These are phyloP conservation scores for Oncopeltus fasciatus DNA, from an alignment of 1,140 invertebrate genomes.

Conservation along the genomic window DNA sequence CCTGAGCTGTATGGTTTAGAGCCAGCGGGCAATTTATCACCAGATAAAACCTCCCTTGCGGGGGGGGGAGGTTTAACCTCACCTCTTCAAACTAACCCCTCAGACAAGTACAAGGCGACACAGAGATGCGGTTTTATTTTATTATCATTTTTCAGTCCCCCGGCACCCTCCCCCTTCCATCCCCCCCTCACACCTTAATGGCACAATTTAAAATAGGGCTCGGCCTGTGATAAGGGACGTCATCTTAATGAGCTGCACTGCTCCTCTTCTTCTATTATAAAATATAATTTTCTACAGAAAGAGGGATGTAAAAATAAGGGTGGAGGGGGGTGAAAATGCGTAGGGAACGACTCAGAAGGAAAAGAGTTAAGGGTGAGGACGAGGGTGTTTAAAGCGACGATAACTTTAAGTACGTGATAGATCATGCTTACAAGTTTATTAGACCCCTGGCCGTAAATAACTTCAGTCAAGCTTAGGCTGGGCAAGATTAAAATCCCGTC, in stretches of 20 bases:
- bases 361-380: neutral
- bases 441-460: neutral
- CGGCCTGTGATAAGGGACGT: neutral
- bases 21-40: neutral
- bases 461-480: neutral
- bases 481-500: neutral
- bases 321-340: too few species aligned
- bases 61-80: neutral
- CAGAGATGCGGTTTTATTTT: neutral
- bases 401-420: conserved; percentile 8
- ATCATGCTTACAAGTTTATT: conserved; percentile 9
- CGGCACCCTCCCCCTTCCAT: neutral
- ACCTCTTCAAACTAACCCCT: neutral
- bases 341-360: neutral
- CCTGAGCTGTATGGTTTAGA: neutral
- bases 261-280: neutral
- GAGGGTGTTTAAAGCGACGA: neutral
- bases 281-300: neutral
- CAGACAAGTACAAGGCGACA: too few species aligned
- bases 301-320: neutral
- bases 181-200: neutral
- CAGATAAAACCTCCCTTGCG: conserved; percentile 5
- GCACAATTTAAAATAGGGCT: conserved; percentile 1
- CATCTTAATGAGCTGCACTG: neutral
- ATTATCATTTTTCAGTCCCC: neutral